Evolutionary conservation across 2,113 vertebrate genomes (phyloP).

Genomic region (Scolopax mira): DNA sequence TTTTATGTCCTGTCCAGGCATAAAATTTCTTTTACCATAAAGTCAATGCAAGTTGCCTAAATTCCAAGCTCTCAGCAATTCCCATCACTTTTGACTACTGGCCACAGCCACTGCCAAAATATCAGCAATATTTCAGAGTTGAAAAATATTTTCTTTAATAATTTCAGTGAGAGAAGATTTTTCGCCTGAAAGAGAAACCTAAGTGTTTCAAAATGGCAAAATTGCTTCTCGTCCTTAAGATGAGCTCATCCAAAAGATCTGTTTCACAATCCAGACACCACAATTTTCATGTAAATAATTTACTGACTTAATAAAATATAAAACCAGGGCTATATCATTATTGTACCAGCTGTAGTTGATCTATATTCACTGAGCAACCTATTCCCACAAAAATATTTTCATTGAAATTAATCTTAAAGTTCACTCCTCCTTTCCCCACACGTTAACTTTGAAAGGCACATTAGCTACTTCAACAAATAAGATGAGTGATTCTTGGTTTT

Average conservation of each 20-base stretch:
- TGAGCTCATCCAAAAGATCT: background rate
- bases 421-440: background rate
- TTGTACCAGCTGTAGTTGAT: background rate
- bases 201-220: background rate
- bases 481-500: slow-evolving; percentile 36
- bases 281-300: background rate
- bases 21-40: background rate
- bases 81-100: background rate
- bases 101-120: background rate
- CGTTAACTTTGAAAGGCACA: background rate
- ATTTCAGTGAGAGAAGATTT: slow-evolving; percentile 10
- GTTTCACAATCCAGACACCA: background rate
- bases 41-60: background rate
- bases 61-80: background rate
- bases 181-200: background rate
- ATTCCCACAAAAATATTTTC: slow-evolving; percentile 24
- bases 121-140: background rate
- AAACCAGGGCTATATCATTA: background rate
- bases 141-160: slow-evolving; percentile 34
- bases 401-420: background rate
- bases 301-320: slow-evolving; percentile 6
- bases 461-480: slow-evolving; percentile 30
- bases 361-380: background rate
- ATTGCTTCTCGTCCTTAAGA: background rate
- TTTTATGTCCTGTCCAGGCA: background rate